Evolutionary conservation across 1,140 invertebrate genomes (phyloP).

Genomic region (Magallana gigas): DNA sequence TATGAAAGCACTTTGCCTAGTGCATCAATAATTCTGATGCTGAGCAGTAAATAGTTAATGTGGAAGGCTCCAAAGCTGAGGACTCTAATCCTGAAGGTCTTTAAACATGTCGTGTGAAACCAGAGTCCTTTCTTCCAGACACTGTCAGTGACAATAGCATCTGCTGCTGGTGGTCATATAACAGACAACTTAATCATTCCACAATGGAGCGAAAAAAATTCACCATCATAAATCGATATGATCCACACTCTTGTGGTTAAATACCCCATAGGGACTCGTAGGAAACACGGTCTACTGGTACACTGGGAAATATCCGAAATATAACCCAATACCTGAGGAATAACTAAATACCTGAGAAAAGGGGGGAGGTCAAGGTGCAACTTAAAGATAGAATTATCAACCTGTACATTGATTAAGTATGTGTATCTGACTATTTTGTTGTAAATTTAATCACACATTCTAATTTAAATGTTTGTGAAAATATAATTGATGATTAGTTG

Average conservation of each 20-base stretch:
- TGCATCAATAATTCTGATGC: no score
- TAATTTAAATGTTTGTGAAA: no score
- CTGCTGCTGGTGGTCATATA: constrained; percentile 13
- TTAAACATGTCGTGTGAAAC: background rate
- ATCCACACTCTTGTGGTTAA: background rate
- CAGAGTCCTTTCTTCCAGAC: background rate
- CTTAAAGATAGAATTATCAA: no score
- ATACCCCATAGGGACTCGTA: background rate
- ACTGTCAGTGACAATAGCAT: background rate
- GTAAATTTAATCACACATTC: no score
- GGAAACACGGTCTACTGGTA: background rate
- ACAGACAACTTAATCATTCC: constrained; percentile 29
- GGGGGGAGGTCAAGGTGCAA: background rate
- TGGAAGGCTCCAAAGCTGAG: no score
- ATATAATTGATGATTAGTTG: no score
- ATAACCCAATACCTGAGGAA: background rate
- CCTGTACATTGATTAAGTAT: no score
- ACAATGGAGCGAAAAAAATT: background rate
- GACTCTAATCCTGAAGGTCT: no score
- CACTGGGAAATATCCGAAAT: background rate
- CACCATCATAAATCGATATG: constrained; percentile 6
- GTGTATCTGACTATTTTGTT: no score
- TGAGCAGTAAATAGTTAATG: no score
- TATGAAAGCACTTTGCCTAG: no score
- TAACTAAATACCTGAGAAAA: background rate